These are phyloP conservation scores for Sebastes baramenuke DNA, from an alignment of 2,797 vertebrate genomes.

Conservation along the genomic window DNA sequence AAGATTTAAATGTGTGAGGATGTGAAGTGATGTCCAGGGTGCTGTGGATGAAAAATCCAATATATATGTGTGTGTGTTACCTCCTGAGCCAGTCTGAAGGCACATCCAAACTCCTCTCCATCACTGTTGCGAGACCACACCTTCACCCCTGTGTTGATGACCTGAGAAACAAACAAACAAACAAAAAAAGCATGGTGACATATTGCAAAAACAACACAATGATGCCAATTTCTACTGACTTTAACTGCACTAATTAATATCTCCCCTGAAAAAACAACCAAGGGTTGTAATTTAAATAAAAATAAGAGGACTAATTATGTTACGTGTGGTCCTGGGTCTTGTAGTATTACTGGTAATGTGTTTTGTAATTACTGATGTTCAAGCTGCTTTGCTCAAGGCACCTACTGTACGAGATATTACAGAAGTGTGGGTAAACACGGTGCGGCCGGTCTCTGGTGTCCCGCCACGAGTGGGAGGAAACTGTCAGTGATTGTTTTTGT, in stretches of 20 bases:
- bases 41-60: neutral
- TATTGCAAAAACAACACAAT: neutral
- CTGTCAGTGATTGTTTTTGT: neutral
- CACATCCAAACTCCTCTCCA: conserved; percentile 94
- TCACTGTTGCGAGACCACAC: conserved; percentile 96
- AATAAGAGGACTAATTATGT: neutral
- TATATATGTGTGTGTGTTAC: conserved; percentile 72
- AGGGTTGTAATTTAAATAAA: neutral
- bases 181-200: neutral
- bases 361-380: conserved; percentile 20
- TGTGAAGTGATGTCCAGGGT: neutral
- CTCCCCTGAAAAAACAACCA: neutral
- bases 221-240: neutral
- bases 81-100: conserved; percentile 97
- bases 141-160: conserved; percentile 98
- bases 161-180: conserved; percentile 76
- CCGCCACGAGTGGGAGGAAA: conserved; percentile 31
- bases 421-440: conserved; percentile 25
- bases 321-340: neutral
- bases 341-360: neutral
- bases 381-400: conserved; percentile 10
- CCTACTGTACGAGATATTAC: neutral
- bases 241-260: neutral
- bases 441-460: conserved; percentile 22
- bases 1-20: neutral